These are phyloP conservation scores for Drosophila tanythrix DNA, from an alignment of 2,888 invertebrate genomes.

Conservation along the genomic window DNA sequence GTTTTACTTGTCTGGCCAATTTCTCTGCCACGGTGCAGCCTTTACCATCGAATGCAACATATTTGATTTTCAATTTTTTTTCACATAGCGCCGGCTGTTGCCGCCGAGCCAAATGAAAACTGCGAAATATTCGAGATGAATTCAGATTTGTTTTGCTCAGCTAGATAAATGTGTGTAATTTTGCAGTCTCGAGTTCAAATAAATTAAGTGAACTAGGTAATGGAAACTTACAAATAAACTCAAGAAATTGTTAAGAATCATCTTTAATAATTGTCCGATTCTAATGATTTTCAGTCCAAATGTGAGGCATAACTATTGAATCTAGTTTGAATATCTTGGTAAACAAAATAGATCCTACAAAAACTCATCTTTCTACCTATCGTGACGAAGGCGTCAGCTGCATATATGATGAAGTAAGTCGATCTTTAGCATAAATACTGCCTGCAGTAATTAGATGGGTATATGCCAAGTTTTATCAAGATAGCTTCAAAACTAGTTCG, in stretches of 20 bases:
- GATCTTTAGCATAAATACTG: not conserved
- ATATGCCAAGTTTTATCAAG: not conserved
- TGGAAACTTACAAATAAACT: not conserved
- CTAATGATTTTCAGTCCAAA: not conserved
- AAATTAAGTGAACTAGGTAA: not conserved
- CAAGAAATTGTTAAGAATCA: not conserved
- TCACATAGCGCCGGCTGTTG: conserved; percentile 6
- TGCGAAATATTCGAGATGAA: conserved; percentile 22
- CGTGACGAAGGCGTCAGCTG: not conserved
- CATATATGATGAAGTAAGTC: not conserved
- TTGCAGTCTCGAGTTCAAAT: not conserved
- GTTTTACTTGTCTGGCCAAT: conserved; percentile 1
- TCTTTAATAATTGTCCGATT: not conserved
- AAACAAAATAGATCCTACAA: not conserved
- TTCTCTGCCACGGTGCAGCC: conserved; percentile 17
- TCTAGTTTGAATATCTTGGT: not conserved
- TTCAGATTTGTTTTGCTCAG: conserved; percentile 6
- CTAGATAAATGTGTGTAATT: conserved; percentile 7
- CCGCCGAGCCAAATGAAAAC: not conserved
- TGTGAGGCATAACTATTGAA: not conserved
- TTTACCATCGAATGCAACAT: conserved; percentile 50
- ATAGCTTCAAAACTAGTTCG: not conserved
- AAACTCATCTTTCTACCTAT: no score
- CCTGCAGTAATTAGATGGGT: not conserved
- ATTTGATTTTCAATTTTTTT: conserved; percentile 62